A percentile compares a stretch with the other conserved stretches of the same genome.
Conservation (phyloP, 2,113 vertebrate genomes). For the Lucifuga dentata region DNA sequence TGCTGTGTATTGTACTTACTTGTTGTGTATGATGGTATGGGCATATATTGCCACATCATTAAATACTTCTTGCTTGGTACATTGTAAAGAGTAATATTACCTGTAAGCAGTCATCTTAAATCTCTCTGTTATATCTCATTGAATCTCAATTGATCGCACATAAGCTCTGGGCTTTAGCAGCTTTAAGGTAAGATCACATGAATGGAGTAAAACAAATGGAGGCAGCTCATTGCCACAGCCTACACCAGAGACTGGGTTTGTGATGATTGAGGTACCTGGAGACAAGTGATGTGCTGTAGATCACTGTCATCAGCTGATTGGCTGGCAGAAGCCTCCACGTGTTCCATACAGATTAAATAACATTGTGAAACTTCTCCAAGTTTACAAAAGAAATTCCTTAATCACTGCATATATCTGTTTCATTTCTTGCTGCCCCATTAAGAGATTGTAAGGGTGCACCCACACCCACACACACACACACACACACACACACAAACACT, state of each 20-base stretch:
- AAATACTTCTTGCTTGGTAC: conserved; percentile 31
- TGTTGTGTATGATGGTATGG: conserved; percentile 28
- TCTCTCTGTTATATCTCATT: conserved; percentile 66
- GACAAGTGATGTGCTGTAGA: too few relatives aligned
- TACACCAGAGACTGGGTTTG: conserved; percentile 6
- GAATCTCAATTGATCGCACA: conserved; percentile 54
- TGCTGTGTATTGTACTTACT: conserved; percentile 19
- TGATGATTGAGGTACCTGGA: too few relatives aligned
- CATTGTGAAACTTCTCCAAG: too few relatives aligned
- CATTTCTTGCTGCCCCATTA: too few relatives aligned
- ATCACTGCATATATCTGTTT: too few relatives aligned
- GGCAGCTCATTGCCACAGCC: conserved; percentile 8
- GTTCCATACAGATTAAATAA: too few relatives aligned
- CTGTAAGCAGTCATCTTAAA: conserved; percentile 54
- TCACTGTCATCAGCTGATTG: too few relatives aligned
- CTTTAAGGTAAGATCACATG: conserved; percentile 33
- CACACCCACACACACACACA: too few relatives aligned
- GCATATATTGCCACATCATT: conserved; percentile 28
- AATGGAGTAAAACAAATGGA: conserved; percentile 37
- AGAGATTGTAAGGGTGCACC: too few relatives aligned
- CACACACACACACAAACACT: too few relatives aligned
- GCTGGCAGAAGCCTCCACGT: too few relatives aligned
- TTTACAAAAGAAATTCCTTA: too few relatives aligned
- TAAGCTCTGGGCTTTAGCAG: conserved; percentile 39
- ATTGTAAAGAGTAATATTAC: conserved; percentile 52